Conservation (phyloP, 2,113 vertebrate species). For the Turnix velox region DNA sequence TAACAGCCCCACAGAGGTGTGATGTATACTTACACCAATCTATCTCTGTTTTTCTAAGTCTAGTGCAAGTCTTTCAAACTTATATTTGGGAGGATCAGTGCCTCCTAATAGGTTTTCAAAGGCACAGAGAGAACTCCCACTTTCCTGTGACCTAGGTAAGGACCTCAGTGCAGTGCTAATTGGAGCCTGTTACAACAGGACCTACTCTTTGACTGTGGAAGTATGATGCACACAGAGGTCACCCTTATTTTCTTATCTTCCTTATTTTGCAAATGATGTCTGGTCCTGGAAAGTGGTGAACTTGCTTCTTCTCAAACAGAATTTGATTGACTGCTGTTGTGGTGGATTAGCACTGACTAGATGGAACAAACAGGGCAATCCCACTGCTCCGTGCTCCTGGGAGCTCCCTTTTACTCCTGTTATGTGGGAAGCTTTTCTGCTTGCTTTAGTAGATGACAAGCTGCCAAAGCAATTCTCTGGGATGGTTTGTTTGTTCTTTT, state of each 20-base stretch:
- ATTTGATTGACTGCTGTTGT: not conserved
- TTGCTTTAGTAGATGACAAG: not conserved
- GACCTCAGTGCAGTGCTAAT: not conserved
- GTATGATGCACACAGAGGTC: not conserved
- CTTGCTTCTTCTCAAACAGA: not conserved
- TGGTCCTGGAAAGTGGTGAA: not conserved
- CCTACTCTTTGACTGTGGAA: not conserved
- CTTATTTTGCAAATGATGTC: not conserved
- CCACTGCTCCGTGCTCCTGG: not conserved
- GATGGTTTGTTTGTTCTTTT: not conserved
- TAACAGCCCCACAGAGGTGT: not conserved
- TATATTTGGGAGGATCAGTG: not conserved
- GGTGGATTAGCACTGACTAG: not conserved
- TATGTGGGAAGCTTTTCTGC: not conserved
- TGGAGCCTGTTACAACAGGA: not conserved
- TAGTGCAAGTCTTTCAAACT: slow-evolving; percentile 13
- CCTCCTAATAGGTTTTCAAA: slow-evolving; percentile 26
- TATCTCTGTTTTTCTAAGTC: not conserved
- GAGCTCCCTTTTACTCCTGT: not conserved
- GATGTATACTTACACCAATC: not conserved
- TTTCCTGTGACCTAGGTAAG: not conserved
- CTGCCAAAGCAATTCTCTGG: not conserved
- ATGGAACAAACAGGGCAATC: not conserved
- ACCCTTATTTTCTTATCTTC: not conserved
- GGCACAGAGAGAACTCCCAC: not conserved